Conservation (phyloP, 1,140 invertebrate species). For the Macrosteles quadrilineatus region DNA sequence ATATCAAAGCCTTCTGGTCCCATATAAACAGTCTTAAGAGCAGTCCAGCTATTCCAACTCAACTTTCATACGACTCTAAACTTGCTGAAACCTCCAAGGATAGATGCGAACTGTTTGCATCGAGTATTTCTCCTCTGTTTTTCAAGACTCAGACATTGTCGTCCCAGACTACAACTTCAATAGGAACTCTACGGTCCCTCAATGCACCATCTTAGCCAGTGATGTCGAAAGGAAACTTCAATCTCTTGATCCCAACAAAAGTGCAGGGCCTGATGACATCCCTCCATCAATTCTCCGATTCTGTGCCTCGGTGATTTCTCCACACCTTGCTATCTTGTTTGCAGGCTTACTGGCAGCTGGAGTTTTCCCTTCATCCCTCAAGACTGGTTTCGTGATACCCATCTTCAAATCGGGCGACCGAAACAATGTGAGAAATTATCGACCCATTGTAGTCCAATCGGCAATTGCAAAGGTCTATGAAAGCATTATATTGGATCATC, state of each 20-base stretch:
- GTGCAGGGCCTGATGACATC: not conserved
- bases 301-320: not conserved
- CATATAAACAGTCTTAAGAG: not conserved
- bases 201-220: too few relatives aligned
- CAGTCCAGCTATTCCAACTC: not conserved
- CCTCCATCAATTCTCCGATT: not conserved
- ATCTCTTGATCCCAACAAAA: too few relatives aligned
- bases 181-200: too few relatives aligned
- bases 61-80: not conserved
- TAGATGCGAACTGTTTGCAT: not conserved
- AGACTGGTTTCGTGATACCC: not conserved
- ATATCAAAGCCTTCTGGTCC: conserved; percentile 2
- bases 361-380: not conserved
- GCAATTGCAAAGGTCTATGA: not conserved
- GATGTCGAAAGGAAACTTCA: too few relatives aligned
- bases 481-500: not conserved
- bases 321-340: not conserved
- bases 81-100: not conserved
- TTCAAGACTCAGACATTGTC: not conserved
- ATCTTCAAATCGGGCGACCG: conserved; percentile 1
- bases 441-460: not conserved
- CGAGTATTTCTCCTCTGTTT: conserved; percentile 1
- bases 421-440: not conserved
- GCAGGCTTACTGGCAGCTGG: too few relatives aligned
- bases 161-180: not conserved